These are phyloP conservation scores for Bacillus rossius DNA, from an alignment of 1,140 invertebrate genomes.

Conservation along the genomic window DNA sequence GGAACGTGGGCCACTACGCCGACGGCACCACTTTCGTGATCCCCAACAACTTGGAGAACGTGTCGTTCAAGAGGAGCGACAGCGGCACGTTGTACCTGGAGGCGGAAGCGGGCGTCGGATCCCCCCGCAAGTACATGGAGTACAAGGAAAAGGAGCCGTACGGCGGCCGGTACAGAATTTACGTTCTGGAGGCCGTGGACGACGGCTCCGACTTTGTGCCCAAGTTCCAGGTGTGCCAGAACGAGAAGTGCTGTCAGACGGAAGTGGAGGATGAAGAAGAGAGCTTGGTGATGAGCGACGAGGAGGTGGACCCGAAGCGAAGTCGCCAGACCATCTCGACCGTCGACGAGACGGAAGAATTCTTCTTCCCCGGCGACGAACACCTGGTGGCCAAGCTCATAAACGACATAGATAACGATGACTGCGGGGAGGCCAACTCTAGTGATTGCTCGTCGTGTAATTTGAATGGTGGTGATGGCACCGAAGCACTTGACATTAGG, in stretches of 20 bases:
- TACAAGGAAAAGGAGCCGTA: constrained; percentile 39
- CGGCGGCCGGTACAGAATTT: not conserved
- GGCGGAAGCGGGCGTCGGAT: constrained; percentile 36
- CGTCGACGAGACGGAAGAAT: not conserved
- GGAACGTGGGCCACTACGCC: constrained; percentile 39
- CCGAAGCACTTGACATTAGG: not conserved
- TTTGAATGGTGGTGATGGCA: not conserved
- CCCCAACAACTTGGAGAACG: constrained; percentile 53
- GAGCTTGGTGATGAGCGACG: constrained; percentile 17
- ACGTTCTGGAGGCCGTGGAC: constrained; percentile 10
- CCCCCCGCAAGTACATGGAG: constrained; percentile 48
- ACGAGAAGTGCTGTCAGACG: constrained; percentile 53
- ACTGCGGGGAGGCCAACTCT: not conserved
- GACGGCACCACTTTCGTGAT: constrained; percentile 65
- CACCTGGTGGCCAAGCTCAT: constrained; percentile 15
- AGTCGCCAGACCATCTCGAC: not conserved
- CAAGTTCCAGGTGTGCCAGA: constrained; percentile 49
- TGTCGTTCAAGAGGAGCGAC: constrained; percentile 39
- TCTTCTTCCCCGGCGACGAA: constrained; percentile 28
- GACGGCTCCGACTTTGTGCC: constrained; percentile 41
- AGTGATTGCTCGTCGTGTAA: not conserved
- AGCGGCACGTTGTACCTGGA: constrained; percentile 37
- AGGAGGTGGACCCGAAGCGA: constrained; percentile 16
- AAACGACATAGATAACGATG: constrained; percentile 5
- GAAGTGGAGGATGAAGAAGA: constrained; percentile 30